Base-by-base conservation (phyloP, 2,113 vertebrate species). In the Anoplopoma fimbria region DNA sequence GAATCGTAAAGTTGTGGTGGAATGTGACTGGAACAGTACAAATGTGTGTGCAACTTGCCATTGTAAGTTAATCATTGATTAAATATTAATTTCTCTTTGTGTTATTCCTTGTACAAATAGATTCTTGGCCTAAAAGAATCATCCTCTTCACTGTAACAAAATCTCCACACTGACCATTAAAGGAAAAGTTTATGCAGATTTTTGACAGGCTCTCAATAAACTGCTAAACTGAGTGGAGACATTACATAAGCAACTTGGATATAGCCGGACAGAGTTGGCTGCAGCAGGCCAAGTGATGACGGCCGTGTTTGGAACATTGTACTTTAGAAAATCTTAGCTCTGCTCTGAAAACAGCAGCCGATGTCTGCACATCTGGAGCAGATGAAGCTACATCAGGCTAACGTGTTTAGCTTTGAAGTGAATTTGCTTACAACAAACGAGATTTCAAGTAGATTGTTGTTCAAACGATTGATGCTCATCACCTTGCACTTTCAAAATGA, bases 241-340 rank as follows among this genome's bases (percentile, higher is more conserved):
- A 36, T 82, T 36, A 47, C 23, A 17, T n/a, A 70, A 76, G 45
- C 23, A 25, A 53, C 45, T 23, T 29, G 10, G 14, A 14, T 23
- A 14, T 9, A 68, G 17, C 61, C 38, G 36, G 17, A 61, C 40
- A 74, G 51, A 62, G 42, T 51, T 65, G 61, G 70, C 75, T 65
- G 36, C 71, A 42, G 17, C 65, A 0, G 42, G 4, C 42, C 21
- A 0, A 1, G 14, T 34, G 25, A 25, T 55, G 77, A 45, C 17
- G 21, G 13, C 69, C 55, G 33, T 1, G 1, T 38, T 0, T 17
- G 13, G 25, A 80, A 62, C 53, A 69, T 63, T 61, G 61, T 1
- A 68, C 33, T 76, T 33, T 25, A 67, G 27, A 69, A 29, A 23
- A 47, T 17, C 40, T 34, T 53, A 64, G 45, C 49, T 57, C 2